Conservation (phyloP, 53 echinoderm and acorn worm species). For the Actinopyga echinites region DNA sequence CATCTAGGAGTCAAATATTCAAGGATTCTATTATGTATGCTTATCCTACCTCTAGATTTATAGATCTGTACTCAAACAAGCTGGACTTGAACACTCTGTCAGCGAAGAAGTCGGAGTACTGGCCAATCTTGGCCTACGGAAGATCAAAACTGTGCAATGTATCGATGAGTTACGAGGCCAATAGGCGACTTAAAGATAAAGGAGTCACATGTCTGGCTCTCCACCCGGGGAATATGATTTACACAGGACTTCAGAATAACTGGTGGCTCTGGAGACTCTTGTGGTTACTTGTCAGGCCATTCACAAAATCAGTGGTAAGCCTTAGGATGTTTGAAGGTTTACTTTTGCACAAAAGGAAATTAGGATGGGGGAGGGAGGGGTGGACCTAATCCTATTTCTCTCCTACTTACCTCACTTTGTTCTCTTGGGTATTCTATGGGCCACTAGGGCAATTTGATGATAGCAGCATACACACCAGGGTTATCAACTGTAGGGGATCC, state of each 20-base stretch:
- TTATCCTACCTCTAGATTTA: slow-evolving; percentile 44
- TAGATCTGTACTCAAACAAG: slow-evolving; percentile 70
- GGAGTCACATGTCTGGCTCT: slow-evolving; percentile 68
- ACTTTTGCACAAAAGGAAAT: too few relatives aligned
- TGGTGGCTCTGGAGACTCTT: slow-evolving; percentile 80
- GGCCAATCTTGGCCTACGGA: slow-evolving; percentile 85
- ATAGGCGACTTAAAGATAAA: slow-evolving; percentile 54
- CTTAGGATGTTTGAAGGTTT: not conserved
- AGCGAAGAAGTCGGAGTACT: slow-evolving; percentile 73
- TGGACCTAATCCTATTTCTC: too few relatives aligned
- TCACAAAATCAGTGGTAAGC: slow-evolving; percentile 84
- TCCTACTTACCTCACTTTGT: too few relatives aligned
- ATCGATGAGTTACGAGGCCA: slow-evolving; percentile 68
- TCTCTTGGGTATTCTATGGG: too few relatives aligned
- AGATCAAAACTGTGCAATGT: slow-evolving; percentile 89
- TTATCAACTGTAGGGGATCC: too few relatives aligned
- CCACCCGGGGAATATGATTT: slow-evolving; percentile 95
- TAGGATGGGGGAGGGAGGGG: too few relatives aligned
- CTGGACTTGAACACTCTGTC: slow-evolving; percentile 76
- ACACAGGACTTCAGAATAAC: slow-evolving; percentile 76
- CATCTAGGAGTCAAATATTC: too few relatives aligned
- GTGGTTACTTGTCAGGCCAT: slow-evolving; percentile 77
- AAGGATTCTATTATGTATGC: too few relatives aligned
- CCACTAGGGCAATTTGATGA: too few relatives aligned
- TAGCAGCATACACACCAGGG: too few relatives aligned